Conservation (phyloP, 2,888 invertebrate genomes). For the Crepidodera aurea region DNA sequence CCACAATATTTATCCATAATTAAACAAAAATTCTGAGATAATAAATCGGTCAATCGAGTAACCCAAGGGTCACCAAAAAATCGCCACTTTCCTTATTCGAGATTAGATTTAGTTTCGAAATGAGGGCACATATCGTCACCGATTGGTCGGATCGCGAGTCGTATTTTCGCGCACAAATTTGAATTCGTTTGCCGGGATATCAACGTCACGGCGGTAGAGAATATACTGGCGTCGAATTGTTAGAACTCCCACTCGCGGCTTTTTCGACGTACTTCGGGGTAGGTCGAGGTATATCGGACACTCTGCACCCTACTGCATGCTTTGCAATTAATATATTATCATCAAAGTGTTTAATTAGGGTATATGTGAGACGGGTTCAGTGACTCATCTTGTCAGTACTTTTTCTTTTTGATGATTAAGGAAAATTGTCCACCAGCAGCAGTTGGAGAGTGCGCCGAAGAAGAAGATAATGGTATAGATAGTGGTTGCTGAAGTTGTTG, state of each 20-base stretch:
- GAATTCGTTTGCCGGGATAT: constrained; percentile 27
- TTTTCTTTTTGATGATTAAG: neutral
- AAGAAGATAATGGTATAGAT: neutral
- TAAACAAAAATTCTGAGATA: neutral
- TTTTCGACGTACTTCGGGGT: constrained; percentile 49
- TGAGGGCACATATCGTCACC: neutral
- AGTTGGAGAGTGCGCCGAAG: neutral
- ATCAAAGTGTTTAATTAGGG: constrained; percentile 60
- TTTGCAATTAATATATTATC: constrained; percentile 60
- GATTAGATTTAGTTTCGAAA: neutral
- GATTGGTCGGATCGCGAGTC: constrained; percentile 1
- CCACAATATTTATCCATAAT: neutral
- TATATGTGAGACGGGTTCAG: constrained; percentile 52
- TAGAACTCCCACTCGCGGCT: constrained; percentile 43
- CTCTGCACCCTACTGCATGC: constrained; percentile 59
- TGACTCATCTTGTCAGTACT: constrained; percentile 46
- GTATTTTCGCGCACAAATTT: constrained; percentile 37
- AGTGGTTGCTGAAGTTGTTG: too few relatives aligned
- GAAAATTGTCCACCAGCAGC: neutral
- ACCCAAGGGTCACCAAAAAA: constrained; percentile 6
- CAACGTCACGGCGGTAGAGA: constrained; percentile 48
- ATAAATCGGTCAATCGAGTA: too few relatives aligned
- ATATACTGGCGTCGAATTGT: constrained; percentile 47
- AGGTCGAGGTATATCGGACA: constrained; percentile 51
- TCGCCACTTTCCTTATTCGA: neutral